phyloP scores from a whole-genome alignment of 2,797 vertebrate species.

The Denticeps clupeoides region DNA sequence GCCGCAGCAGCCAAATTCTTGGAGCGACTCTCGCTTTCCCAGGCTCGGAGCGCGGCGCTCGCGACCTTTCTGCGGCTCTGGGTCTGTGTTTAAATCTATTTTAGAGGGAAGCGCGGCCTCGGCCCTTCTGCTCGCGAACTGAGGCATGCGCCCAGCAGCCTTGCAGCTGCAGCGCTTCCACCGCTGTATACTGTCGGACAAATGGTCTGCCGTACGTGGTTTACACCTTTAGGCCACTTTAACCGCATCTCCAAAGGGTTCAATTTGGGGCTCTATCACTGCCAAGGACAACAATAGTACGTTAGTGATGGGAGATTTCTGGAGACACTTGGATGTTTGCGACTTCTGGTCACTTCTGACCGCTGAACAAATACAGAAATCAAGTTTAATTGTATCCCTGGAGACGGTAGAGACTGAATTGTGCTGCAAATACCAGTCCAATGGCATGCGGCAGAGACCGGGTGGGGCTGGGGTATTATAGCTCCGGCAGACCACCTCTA shows the following conservation, averaged over 20 bases:
- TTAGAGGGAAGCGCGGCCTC: conserved; percentile 40
- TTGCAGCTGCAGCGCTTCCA: too few relatives aligned
- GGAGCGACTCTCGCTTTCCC: too few relatives aligned
- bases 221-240: neutral
- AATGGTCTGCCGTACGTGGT: too few relatives aligned
- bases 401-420: neutral
- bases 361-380: neutral
- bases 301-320: neutral
- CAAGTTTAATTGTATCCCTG: neutral
- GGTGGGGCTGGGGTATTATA: neutral
- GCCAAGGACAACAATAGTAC: conserved; percentile 1
- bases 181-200: too few relatives aligned
- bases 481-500: too few relatives aligned
- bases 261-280: neutral
- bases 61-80: conserved; percentile 49
- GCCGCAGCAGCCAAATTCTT: too few relatives aligned
- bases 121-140: conserved; percentile 24
- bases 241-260: neutral
- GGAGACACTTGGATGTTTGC: neutral
- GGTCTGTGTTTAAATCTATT: conserved; percentile 71
- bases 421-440: neutral
- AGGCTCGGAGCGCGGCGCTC: conserved; percentile 23
- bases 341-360: neutral
- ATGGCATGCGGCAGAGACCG: neutral
- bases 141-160: too few relatives aligned